Evolutionary conservation across 2,888 invertebrate species (phyloP).

Genomic region (Nomada ruficornis): DNA sequence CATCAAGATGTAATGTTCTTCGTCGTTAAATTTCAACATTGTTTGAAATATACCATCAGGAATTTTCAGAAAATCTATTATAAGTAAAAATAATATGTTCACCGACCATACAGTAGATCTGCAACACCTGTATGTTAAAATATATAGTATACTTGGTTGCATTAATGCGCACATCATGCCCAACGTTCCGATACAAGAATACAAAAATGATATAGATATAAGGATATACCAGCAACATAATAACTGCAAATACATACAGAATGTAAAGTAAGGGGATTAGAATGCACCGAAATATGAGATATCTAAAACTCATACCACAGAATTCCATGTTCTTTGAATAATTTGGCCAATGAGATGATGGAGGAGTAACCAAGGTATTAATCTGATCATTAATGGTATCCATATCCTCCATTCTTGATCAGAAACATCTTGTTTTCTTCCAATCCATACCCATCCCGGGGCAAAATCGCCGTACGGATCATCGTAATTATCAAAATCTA

Average conservation of each 20-base stretch:
- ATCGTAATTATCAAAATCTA: constrained; percentile 83
- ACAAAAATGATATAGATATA: constrained; percentile 85
- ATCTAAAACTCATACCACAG: constrained; percentile 68
- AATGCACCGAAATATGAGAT: constrained; percentile 15
- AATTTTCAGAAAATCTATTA: constrained; percentile 85
- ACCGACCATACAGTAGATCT: constrained; percentile 86
- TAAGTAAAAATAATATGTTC: constrained; percentile 85
- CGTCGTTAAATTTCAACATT: constrained; percentile 84
- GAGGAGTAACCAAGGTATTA: constrained; percentile 86
- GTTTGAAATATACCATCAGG: constrained; percentile 85
- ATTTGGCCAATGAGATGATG: constrained; percentile 86
- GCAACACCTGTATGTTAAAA: constrained; percentile 85
- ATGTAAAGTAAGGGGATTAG: constrained; percentile 12
- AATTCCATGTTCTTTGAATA: constrained; percentile 72
- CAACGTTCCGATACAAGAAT: constrained; percentile 84
- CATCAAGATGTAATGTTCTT: constrained; percentile 86
- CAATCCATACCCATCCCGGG: constrained; percentile 86
- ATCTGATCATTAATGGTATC: constrained; percentile 85
- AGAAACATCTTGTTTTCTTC: constrained; percentile 87
- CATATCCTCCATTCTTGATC: constrained; percentile 91
- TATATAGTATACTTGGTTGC: constrained; percentile 87
- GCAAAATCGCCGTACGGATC: constrained; percentile 85
- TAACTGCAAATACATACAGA: constrained; percentile 78
- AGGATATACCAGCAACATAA: constrained; percentile 86
- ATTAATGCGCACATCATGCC: constrained; percentile 85